Evolutionary conservation across 2,797 vertebrate genomes (phyloP), one percentile per base, ranked within the genome.

Genomic region (Hydrolagus colliei): DNA sequence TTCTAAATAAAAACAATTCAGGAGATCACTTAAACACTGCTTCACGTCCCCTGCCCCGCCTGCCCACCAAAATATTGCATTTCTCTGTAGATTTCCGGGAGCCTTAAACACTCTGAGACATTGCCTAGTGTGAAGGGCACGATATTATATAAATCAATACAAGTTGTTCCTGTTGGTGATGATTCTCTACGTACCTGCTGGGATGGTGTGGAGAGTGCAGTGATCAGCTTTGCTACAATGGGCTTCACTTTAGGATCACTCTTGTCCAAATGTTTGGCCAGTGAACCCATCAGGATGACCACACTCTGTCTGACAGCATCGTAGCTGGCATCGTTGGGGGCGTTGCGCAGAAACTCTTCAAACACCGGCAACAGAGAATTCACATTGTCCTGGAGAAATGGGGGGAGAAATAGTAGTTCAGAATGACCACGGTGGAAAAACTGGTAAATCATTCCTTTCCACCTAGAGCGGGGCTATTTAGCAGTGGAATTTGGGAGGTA

Each of bases 241-340:
- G 98, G 98, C 90, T 99, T 99, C 89, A 99, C 97, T 92, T 99
- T 99, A 79, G 98, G 98, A 91, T 99, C 98, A 0, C 90, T 98
- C 91, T 98, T 98, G 89, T 99, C 98, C 92, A 99, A 92, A 93
- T 99, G 98, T 90, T 99, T 99, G 90, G 98, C 98, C 89, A 99
- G 91, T 6, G 98, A 99, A 72, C 98, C 98, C 98, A 99, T 99
- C 16, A 99, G 95, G 90, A 99, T 97, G 88, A 99, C 98, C 88
- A 99, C 98, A 0, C 97, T 98, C 93, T 99, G 98, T 87, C 98
- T 95, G 88, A 99, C 97, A 0, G 98, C 96, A 80, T 99, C 98
- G 0, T 99, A 99, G 91, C 94, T 97, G 89, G 98, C 98, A 16
- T 99, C 97, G 63, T 98, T 98, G 2, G 98, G 98, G 0, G 97